These are phyloP conservation scores for Scylla paramamosain DNA, from an alignment of 1,140 invertebrate genomes.

Conservation along the genomic window DNA sequence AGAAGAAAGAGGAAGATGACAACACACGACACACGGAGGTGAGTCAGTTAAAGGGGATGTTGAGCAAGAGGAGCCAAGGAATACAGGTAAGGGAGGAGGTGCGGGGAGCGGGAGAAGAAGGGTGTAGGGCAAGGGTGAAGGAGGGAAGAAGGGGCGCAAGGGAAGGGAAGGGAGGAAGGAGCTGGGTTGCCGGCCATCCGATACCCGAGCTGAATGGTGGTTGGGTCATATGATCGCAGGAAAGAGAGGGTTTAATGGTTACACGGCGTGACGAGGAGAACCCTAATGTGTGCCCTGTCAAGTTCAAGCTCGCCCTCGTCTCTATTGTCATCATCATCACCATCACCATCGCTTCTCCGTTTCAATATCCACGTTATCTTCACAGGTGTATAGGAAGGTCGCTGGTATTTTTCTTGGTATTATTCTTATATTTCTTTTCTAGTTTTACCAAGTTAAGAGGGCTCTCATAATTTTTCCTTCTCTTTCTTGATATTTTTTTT, in stretches of 20 bases:
- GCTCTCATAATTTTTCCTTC: too few relatives aligned
- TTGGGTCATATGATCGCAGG: constrained; percentile 55
- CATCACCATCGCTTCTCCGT: background rate
- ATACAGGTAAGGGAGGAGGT: background rate
- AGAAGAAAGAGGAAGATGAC: background rate
- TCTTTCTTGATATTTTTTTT: too few relatives aligned
- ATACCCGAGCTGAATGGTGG: constrained; percentile 53
- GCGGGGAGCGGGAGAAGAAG: background rate
- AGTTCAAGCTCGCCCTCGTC: background rate
- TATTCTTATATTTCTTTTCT: too few relatives aligned
- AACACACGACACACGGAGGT: background rate
- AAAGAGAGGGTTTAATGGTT: constrained; percentile 63
- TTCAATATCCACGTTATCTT: too few relatives aligned
- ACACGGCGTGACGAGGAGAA: constrained; percentile 51
- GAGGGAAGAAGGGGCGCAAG: background rate
- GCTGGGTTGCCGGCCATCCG: background rate
- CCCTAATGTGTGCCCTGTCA: constrained; percentile 43
- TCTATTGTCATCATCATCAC: background rate
- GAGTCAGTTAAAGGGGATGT: background rate
- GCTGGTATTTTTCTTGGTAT: too few relatives aligned
- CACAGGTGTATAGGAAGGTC: too few relatives aligned
- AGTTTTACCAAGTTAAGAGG: too few relatives aligned
- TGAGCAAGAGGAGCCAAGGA: background rate
- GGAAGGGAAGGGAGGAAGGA: background rate
- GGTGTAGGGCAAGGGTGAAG: background rate